Conservation (phyloP, 2,797 vertebrate species). For the Rousettus madagascariensis region DNA sequence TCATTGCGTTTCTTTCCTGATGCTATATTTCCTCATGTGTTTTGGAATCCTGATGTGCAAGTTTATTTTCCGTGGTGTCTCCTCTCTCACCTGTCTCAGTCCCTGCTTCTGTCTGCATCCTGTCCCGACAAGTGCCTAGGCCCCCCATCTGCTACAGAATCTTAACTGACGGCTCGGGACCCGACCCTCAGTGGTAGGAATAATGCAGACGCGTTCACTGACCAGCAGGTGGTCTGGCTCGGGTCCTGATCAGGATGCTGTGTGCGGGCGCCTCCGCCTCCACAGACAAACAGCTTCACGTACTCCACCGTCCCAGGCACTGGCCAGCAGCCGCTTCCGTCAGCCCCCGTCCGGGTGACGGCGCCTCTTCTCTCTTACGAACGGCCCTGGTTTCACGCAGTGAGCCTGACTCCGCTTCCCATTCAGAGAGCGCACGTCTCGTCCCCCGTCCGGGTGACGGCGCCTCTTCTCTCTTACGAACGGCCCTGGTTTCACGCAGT, state of each 20-base stretch:
- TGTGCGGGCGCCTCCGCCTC: not conserved
- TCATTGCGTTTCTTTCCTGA: not conserved
- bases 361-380: not conserved
- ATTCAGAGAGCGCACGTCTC: rapidly evolving
- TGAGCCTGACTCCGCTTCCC: not conserved
- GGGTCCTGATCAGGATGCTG: not conserved
- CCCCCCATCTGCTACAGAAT: not conserved
- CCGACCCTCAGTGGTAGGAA: not conserved
- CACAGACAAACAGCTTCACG: not conserved
- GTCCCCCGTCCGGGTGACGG: not conserved
- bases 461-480: not conserved
- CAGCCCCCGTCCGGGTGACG: not conserved
- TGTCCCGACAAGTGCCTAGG: not conserved
- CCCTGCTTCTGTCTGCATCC: not conserved
- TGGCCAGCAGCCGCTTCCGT: not conserved
- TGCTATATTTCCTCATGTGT: not conserved
- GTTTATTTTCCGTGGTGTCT: not conserved
- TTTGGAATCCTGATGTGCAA: not conserved
- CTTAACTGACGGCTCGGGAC: not conserved
- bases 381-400: not conserved
- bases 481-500: not conserved
- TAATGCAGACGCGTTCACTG: not conserved
- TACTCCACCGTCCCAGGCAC: not conserved
- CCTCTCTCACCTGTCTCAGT: not conserved
- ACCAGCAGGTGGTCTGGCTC: not conserved